These are phyloP conservation scores for Notodonta ziczac DNA, from an alignment of 2,888 invertebrate genomes.

Conservation along the genomic window DNA sequence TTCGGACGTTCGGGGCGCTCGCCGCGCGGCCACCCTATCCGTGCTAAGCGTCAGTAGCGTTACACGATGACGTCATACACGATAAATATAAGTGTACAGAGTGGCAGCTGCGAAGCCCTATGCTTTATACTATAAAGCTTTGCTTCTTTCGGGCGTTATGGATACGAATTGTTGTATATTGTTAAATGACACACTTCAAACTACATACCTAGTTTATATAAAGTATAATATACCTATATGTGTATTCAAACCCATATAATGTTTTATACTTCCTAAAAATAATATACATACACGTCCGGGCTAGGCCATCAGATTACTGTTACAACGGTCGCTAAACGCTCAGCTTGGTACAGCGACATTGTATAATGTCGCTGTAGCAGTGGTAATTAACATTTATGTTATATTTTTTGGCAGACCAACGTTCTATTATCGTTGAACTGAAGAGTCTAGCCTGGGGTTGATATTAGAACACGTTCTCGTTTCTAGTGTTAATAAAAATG, in stretches of 20 bases:
- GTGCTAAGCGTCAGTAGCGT: no score
- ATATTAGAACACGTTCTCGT: background rate
- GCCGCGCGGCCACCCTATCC: no score
- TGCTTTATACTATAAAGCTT: no score
- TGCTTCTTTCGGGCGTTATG: no score
- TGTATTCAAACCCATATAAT: background rate
- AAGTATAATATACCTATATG: no score
- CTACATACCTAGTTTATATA: background rate
- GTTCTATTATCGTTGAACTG: conserved; percentile 19
- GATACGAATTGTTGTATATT: no score
- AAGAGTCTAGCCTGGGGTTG: conserved; percentile 1
- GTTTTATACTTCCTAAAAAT: background rate
- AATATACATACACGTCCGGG: conserved; percentile 12
- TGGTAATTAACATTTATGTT: conserved; percentile 36
- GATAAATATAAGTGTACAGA: no score
- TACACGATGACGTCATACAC: no score
- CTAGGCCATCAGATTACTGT: conserved; percentile 30
- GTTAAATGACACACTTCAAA: background rate
- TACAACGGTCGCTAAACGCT: conserved; percentile 20
- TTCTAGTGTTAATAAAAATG: background rate
- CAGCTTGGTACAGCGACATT: conserved; percentile 24
- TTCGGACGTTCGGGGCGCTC: no score
- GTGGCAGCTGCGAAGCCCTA: no score
- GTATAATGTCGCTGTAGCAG: background rate
- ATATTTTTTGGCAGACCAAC: conserved; percentile 29